These are phyloP conservation scores for Caenorhabditis briggsae DNA, from an alignment of 1,140 invertebrate species.

Conservation along the genomic window DNA sequence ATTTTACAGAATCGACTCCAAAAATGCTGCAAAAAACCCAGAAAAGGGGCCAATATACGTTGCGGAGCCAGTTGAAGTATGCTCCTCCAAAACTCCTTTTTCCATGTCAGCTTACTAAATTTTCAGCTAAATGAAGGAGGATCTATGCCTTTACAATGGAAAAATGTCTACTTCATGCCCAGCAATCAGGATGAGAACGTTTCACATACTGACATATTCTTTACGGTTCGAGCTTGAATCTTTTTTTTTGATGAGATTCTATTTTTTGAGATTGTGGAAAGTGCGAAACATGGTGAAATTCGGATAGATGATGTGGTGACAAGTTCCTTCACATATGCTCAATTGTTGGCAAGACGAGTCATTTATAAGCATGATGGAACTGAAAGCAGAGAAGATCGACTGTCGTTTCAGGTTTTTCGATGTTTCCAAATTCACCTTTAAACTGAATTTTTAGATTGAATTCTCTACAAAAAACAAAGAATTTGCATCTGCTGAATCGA, in stretches of 20 bases:
- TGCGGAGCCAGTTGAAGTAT: conserved; percentile 60
- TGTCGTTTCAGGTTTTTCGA: conserved; percentile 64
- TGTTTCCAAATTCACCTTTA: neutral
- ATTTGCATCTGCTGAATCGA: conserved; percentile 48
- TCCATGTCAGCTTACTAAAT: too few relatives aligned
- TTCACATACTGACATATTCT: conserved; percentile 64
- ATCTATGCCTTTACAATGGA: conserved; percentile 65
- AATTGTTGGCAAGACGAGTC: conserved; percentile 60
- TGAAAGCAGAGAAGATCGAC: conserved; percentile 63
- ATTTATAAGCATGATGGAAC: conserved; percentile 66
- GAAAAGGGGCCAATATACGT: conserved; percentile 59
- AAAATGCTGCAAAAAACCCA: conserved; percentile 35
- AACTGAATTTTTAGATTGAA: conserved; percentile 46
- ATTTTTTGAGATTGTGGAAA: conserved; percentile 55
- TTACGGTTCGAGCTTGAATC: conserved; percentile 25
- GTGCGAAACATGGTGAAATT: conserved; percentile 65
- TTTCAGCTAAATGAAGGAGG: conserved; percentile 66
- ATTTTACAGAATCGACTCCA: conserved; percentile 34
- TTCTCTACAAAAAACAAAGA: conserved; percentile 6
- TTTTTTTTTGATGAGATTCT: too few relatives aligned
- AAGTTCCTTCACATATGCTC: conserved; percentile 63
- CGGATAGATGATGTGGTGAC: conserved; percentile 53
- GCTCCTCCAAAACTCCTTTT: too few relatives aligned
- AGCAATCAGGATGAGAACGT: conserved; percentile 62
- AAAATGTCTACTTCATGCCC: conserved; percentile 66